A percentile compares a stretch with the other conserved stretches of the same genome.
Conservation (phyloP, 1,140 invertebrate species). For the Heliconius hewitsoni region DNA sequence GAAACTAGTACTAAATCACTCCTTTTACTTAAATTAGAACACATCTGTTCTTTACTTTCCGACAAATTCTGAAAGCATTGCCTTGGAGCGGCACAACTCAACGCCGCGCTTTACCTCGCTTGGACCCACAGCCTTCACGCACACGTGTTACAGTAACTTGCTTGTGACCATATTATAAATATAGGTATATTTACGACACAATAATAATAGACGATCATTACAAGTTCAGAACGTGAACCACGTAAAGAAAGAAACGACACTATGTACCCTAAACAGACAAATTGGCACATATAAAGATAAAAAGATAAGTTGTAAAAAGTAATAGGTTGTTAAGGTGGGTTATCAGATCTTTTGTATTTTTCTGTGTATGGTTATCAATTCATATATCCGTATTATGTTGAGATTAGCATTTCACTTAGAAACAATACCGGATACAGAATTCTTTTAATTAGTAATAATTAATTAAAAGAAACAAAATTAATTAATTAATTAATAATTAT, state of each 20-base stretch:
- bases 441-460: not conserved
- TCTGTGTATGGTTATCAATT: not conserved
- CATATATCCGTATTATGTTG: not conserved
- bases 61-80: too few species aligned
- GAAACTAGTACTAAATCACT: too few species aligned
- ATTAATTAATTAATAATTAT: too few species aligned
- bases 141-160: too few species aligned
- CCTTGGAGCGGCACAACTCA: too few species aligned
- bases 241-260: not conserved
- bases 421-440: not conserved
- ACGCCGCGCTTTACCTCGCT: too few species aligned
- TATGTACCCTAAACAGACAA: not conserved
- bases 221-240: not conserved
- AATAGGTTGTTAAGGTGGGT: conserved; percentile 6
- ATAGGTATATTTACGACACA: not conserved
- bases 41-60: too few species aligned
- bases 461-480: too few species aligned
- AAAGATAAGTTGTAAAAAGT: conserved; percentile 10
- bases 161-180: not conserved
- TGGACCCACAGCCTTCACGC: too few species aligned
- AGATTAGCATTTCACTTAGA: not conserved
- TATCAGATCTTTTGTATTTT: not conserved
- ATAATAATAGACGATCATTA: not conserved
- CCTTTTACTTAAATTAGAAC: too few species aligned
- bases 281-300: not conserved